Evolutionary conservation across 2,888 invertebrate species (phyloP).

Genomic region (Selenia dentaria): DNA sequence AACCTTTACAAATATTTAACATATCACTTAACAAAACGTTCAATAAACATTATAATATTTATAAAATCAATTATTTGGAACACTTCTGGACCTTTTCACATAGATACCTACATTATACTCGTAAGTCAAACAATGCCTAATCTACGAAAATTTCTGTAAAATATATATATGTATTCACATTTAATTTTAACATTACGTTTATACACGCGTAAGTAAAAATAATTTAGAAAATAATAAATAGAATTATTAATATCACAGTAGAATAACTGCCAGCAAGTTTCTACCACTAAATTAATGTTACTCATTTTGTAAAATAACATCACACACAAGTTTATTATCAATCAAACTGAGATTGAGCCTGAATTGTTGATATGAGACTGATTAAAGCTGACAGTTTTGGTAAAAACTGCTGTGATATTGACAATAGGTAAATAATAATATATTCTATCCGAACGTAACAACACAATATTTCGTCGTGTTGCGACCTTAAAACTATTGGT

Average conservation of each 20-base stretch:
- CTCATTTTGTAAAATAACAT: neutral
- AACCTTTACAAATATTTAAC: conserved; percentile 38
- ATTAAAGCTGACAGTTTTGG: conserved; percentile 62
- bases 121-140: conserved; percentile 67
- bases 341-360: neutral
- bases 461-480: conserved; percentile 55
- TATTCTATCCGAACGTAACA: conserved; percentile 58
- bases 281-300: conserved; percentile 22
- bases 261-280: conserved; percentile 75
- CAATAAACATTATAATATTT: conserved; percentile 62
- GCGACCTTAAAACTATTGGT: conserved; percentile 77
- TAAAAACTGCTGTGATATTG: conserved; percentile 82
- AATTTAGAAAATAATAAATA: conserved; percentile 79
- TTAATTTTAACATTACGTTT: conserved; percentile 23
- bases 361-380: conserved; percentile 9
- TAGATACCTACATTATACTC: conserved; percentile 47
- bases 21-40: conserved; percentile 57
- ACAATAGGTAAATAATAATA: conserved; percentile 51
- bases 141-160: conserved; percentile 67
- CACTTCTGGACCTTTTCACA: conserved; percentile 73
- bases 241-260: conserved; percentile 83
- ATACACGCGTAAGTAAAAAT: conserved; percentile 71
- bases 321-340: neutral
- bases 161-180: conserved; percentile 49
- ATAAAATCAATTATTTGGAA: conserved; percentile 75